Conservation (phyloP, 2,797 vertebrate genomes). For the Acanthis flammea region DNA sequence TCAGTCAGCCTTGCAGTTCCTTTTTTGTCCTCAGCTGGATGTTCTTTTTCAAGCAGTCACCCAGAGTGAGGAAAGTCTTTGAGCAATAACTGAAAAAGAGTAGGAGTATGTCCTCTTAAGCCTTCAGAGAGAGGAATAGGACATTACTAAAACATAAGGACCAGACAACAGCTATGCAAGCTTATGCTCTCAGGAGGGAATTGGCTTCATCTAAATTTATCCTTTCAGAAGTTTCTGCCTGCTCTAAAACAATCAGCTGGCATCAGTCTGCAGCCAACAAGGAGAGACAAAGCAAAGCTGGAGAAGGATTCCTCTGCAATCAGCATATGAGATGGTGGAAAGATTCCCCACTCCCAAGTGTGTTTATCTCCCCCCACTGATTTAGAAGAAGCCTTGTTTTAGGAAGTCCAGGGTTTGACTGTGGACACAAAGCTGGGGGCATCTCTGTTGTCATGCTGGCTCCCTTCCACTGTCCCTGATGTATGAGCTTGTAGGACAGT, state of each 20-base stretch:
- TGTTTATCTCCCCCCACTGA: neutral
- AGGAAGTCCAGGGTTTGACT: neutral
- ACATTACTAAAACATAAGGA: neutral
- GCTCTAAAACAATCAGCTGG: neutral
- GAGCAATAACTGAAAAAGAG: neutral
- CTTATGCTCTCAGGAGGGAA: neutral
- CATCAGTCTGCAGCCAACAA: fast-evolving
- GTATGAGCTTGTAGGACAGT: neutral
- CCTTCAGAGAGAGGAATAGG: neutral
- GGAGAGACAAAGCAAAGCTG: neutral
- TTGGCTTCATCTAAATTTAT: neutral
- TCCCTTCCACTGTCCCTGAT: neutral
- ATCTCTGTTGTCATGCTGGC: neutral
- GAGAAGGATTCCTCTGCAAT: neutral
- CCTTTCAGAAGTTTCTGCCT: neutral
- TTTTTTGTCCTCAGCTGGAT: neutral
- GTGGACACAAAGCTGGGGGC: neutral
- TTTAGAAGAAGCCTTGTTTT: neutral
- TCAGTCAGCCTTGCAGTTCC: neutral
- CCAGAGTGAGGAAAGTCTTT: neutral
- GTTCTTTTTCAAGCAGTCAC: neutral
- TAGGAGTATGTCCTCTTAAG: neutral
- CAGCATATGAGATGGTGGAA: neutral
- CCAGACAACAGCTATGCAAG: neutral
- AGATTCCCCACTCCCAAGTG: neutral